phyloP scores from a whole-genome alignment of 2,113 vertebrate genomes.

The Mirounga angustirostris region DNA sequence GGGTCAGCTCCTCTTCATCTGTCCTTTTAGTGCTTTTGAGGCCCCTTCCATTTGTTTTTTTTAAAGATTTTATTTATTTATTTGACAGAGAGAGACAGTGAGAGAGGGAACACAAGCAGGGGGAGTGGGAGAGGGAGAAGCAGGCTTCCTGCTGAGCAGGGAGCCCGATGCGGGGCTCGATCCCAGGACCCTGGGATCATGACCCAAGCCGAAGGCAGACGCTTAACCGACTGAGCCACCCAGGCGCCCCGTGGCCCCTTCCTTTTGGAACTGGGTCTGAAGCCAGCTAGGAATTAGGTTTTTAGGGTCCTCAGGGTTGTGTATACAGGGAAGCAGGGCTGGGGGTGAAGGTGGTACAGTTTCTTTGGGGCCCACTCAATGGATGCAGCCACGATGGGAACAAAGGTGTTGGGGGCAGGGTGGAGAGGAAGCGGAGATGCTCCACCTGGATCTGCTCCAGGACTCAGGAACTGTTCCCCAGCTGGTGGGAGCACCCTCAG shows the following conservation, averaged over 20 bases:
- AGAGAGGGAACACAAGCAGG: too few species aligned
- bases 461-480: background rate
- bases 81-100: too few species aligned
- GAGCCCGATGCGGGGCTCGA: too few species aligned
- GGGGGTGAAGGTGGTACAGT: background rate
- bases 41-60: background rate
- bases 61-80: too few species aligned
- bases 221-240: too few species aligned
- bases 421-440: background rate
- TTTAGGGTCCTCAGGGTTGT: background rate
- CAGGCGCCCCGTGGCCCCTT: too few species aligned
- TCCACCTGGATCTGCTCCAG: fast-evolving
- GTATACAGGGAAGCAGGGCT: background rate
- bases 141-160: too few species aligned
- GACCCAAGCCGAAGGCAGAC: too few species aligned
- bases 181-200: too few species aligned
- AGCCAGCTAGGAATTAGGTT: background rate
- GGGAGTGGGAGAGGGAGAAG: too few species aligned
- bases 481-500: background rate
- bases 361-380: background rate
- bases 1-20: background rate
- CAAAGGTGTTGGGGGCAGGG: fast-evolving
- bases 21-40: background rate
- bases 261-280: background rate
- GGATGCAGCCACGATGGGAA: background rate